These are phyloP conservation scores for Malurus splendens DNA, from an alignment of 2,797 vertebrate species.

Conservation along the genomic window DNA sequence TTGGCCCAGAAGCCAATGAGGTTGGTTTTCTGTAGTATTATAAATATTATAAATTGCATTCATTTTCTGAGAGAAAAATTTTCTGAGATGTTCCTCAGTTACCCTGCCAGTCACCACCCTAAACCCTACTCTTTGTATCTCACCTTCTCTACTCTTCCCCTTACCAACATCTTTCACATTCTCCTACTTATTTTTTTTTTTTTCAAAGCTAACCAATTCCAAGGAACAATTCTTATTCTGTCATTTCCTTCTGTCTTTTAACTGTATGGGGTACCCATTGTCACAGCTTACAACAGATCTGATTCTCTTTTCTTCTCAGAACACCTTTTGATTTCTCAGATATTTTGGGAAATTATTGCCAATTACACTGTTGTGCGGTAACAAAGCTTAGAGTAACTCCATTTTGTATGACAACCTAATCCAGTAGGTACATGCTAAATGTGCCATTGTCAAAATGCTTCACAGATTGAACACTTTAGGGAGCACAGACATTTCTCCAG, in stretches of 20 bases:
- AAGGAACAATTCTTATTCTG: neutral
- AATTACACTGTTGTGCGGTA: neutral
- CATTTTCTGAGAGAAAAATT: neutral
- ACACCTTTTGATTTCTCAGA: neutral
- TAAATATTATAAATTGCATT: neutral
- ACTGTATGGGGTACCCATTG: neutral
- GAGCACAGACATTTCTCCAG: neutral
- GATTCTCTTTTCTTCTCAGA: neutral
- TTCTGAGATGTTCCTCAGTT: neutral
- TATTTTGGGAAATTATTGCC: neutral
- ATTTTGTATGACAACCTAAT: neutral
- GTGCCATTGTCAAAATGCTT: neutral
- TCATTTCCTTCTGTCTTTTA: neutral
- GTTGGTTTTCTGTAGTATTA: neutral
- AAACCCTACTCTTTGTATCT: neutral
- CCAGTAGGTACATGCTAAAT: neutral
- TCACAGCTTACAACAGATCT: neutral
- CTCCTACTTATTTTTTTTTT: neutral
- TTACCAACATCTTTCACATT: neutral
- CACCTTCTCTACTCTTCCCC: neutral
- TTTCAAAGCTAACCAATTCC: neutral
- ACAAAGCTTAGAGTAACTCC: neutral
- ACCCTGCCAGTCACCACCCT: neutral
- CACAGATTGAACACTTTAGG: slow-evolving; percentile 11
- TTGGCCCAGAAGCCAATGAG: neutral